These are phyloP conservation scores for Alcedo atthis DNA, from an alignment of 2,797 vertebrate species.

Conservation along the genomic window DNA sequence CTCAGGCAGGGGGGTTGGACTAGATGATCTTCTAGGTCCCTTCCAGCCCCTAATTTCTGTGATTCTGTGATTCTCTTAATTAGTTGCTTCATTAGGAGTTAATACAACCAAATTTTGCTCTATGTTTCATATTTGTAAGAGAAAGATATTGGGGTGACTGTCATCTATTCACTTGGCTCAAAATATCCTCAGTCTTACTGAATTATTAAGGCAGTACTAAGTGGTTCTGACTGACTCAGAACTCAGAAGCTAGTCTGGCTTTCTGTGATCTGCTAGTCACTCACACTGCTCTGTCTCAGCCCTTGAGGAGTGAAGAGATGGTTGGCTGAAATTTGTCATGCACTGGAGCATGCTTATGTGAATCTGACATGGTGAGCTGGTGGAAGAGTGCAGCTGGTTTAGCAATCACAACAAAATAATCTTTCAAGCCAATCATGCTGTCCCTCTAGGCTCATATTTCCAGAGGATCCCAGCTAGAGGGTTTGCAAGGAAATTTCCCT, in stretches of 20 bases:
- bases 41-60: too few relatives aligned
- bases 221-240: neutral
- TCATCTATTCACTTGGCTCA: neutral
- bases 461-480: neutral
- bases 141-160: neutral
- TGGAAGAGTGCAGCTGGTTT: conserved; percentile 31
- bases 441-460: neutral
- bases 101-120: neutral
- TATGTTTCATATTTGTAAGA: neutral
- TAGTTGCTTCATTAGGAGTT: neutral
- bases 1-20: too few relatives aligned
- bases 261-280: neutral
- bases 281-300: neutral
- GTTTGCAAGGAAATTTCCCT: neutral
- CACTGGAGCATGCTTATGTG: conserved; percentile 10
- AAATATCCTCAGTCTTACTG: neutral
- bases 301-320: neutral
- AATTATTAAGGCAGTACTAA: neutral
- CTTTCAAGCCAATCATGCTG: conserved; percentile 23
- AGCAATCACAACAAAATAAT: conserved; percentile 46
- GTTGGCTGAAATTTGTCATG: neutral
- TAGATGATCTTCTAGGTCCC: too few relatives aligned
- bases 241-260: neutral
- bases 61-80: too few relatives aligned
- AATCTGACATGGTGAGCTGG: conserved; percentile 35